Evolutionary conservation across 2,797 vertebrate genomes (phyloP), one percentile per base, ranked within the genome.

Genomic region (Eulemur albifrons): DNA sequence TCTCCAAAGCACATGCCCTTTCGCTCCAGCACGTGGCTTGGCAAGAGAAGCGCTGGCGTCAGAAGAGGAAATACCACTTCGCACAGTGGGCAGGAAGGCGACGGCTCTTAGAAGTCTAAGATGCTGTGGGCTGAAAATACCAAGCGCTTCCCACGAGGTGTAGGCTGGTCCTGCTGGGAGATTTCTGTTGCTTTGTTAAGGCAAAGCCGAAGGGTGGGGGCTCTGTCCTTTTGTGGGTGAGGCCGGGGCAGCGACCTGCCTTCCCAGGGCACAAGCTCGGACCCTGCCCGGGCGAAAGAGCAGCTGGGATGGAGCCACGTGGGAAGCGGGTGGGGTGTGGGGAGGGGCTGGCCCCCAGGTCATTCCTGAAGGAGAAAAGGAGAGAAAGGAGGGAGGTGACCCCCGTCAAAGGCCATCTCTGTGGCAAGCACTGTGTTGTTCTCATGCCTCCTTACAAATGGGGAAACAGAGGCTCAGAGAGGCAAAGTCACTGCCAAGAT

Each of bases 391-490:
- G 45, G 23, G 30, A 35, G 23, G 14, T 6, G 10, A 45, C 1
- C 0, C 7, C 0, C 35, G 7, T 25, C 61, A 40, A 21, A 38
- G 5, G 27, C 27, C 38, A 1, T 21, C 70, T n/a, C 21, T n/a
- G 43, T 38, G 11, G 6, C 10, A 35, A 59, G 32, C 67, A 8
- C 5, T 0, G 21, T 27, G 30, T 7, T 10, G 25, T 1, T 32
- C 54, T 57, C 54, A 57, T 25, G 54, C 30, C 27, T 9, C 45
- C 59, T 14, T 52, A 25, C 35, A 90, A 7, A 4, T 50, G 67
- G 76, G 75, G 75, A 92, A 92, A 77, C 61, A 4, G 80, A 95
- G 91, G 81, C 72, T 32, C 69, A 50, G 69, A 35, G 52, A 30
- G 40, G 27, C 23, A 54, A n/a, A 73, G 72, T 14, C 17, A 38